Conservation (phyloP, 2,113 vertebrate species). For the Bubalus kerabau region DNA sequence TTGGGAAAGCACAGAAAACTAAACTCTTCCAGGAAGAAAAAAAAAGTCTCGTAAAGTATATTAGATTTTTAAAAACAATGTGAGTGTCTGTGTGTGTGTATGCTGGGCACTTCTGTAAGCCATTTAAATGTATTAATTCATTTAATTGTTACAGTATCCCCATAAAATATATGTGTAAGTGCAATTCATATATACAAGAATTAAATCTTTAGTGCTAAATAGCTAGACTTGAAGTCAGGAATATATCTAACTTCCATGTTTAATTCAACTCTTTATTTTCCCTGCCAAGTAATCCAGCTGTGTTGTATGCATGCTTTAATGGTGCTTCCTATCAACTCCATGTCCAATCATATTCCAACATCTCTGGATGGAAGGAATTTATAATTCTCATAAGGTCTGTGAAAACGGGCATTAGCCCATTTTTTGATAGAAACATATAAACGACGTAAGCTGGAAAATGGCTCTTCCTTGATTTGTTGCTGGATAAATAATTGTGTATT, state of each 20-base stretch:
- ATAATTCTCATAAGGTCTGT: constrained; percentile 20
- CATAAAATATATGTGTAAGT: neutral
- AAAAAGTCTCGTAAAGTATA: neutral
- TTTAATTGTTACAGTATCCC: neutral
- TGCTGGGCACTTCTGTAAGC: neutral
- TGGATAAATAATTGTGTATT: neutral
- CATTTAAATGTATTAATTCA: neutral
- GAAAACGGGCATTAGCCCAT: neutral
- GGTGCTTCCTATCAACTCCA: neutral
- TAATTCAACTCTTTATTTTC: neutral
- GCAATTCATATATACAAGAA: neutral
- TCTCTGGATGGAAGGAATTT: constrained; percentile 30
- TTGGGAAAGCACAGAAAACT: neutral
- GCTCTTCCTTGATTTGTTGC: neutral
- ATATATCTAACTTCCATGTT: constrained; percentile 14
- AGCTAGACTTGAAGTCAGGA: neutral
- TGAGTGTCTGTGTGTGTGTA: neutral
- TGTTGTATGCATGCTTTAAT: neutral
- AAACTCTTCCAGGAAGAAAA: neutral
- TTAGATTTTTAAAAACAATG: constrained; percentile 28
- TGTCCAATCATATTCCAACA: neutral
- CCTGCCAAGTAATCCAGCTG: neutral
- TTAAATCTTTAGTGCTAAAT: neutral
- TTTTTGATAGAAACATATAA: neutral
- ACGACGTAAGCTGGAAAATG: neutral